These are phyloP conservation scores for Gadopsis marmoratus DNA, from an alignment of 2,797 vertebrate genomes.

Conservation along the genomic window DNA sequence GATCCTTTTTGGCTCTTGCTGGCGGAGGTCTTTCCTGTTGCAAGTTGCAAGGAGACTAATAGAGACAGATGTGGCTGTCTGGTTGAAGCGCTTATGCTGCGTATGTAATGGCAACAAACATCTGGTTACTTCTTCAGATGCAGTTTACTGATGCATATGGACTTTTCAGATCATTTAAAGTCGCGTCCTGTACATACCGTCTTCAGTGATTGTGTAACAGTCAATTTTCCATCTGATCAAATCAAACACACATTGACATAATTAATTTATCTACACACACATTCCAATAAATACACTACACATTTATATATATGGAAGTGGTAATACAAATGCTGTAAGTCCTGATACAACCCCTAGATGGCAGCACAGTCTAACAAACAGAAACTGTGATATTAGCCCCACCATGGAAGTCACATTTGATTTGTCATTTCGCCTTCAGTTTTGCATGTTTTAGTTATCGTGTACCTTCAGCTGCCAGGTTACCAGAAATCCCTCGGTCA, in stretches of 20 bases:
- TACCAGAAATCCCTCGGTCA: no score
- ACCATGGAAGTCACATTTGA: background rate
- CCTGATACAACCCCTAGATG: constrained; percentile 49
- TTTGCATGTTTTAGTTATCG: background rate
- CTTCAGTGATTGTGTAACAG: background rate
- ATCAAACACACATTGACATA: background rate
- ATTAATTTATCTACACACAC: background rate
- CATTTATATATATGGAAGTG: background rate
- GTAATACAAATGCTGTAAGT: background rate
- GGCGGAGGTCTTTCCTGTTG: background rate
- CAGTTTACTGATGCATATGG: background rate
- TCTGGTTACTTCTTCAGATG: background rate
- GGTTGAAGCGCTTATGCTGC: no score
- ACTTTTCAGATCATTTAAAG: background rate
- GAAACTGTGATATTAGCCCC: fast-evolving
- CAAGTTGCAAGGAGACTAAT: background rate
- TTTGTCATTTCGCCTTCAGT: background rate
- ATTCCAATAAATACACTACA: background rate
- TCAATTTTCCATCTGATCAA: background rate
- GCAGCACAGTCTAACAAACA: constrained; percentile 56
- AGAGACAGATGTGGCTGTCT: background rate
- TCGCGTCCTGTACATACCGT: background rate
- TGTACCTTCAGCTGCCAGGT: no score
- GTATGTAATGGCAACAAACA: background rate
- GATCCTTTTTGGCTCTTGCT: background rate